Evolutionary conservation across 1,140 invertebrate genomes (phyloP).

Genomic region (Ctenoplectra terminalis): DNA sequence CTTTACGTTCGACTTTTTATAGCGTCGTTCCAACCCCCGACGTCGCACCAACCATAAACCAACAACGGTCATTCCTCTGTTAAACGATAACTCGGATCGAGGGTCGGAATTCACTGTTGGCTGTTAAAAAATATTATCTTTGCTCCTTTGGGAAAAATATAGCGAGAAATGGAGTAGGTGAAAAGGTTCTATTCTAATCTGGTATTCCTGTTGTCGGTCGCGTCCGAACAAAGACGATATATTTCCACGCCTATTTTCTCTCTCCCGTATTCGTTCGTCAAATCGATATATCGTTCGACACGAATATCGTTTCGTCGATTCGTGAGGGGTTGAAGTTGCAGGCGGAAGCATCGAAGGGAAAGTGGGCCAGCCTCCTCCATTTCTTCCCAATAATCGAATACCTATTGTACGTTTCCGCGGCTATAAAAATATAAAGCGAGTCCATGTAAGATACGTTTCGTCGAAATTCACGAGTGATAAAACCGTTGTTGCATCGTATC

Average conservation of each 20-base stretch:
- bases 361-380: not conserved
- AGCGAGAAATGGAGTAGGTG: not conserved
- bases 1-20: conserved; percentile 28
- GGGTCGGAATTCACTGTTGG: not conserved
- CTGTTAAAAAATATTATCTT: not conserved
- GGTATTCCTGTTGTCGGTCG: not conserved
- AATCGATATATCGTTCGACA: not conserved
- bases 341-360: not conserved
- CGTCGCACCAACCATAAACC: not conserved
- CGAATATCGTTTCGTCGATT: not conserved
- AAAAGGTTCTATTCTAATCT: not conserved
- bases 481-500: not conserved
- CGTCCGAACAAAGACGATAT: not conserved
- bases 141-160: not conserved
- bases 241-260: not conserved
- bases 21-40: no score
- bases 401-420: no score
- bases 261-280: not conserved
- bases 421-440: no score
- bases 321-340: not conserved
- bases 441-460: no score
- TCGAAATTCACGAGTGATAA: not conserved
- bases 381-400: no score
- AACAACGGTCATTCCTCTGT: not conserved
- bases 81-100: not conserved